Conservation (phyloP, 1,140 invertebrate species). For the Ceratina japonica region DNA sequence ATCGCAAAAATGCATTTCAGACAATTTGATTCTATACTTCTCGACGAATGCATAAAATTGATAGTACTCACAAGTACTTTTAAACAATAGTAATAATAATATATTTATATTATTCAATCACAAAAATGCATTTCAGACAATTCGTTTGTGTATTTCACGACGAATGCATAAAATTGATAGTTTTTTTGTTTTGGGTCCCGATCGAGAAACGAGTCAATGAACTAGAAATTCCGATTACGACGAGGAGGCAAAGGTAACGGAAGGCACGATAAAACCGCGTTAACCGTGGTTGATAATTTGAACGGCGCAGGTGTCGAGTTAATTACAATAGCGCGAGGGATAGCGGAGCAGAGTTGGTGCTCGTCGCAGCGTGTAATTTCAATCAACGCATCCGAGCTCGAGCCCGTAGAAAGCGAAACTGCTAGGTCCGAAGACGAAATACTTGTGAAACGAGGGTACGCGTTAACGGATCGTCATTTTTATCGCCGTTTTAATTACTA, state of each 20-base stretch:
- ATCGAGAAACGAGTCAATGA: too few relatives aligned
- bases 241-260: neutral
- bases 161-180: too few relatives aligned
- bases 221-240: too few relatives aligned
- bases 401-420: constrained; percentile 2
- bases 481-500: constrained; percentile 2
- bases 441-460: neutral
- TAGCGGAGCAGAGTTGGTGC: neutral
- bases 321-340: constrained; percentile 5
- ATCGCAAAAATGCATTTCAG: too few relatives aligned
- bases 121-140: too few relatives aligned
- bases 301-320: constrained; percentile 1
- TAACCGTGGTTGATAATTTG: neutral
- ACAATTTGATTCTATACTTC: too few relatives aligned
- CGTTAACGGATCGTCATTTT: constrained; percentile 13
- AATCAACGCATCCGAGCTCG: neutral
- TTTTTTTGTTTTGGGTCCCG: too few relatives aligned
- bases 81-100: too few relatives aligned
- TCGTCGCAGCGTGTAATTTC: constrained; percentile 18
- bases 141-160: too few relatives aligned
- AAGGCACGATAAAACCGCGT: neutral
- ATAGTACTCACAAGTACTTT: too few relatives aligned
- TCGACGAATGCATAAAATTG: too few relatives aligned
- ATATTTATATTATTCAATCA: too few relatives aligned
- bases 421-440: neutral